Base-by-base conservation (phyloP, 2,113 vertebrate genomes). In the Myiagra hebetior region DNA sequence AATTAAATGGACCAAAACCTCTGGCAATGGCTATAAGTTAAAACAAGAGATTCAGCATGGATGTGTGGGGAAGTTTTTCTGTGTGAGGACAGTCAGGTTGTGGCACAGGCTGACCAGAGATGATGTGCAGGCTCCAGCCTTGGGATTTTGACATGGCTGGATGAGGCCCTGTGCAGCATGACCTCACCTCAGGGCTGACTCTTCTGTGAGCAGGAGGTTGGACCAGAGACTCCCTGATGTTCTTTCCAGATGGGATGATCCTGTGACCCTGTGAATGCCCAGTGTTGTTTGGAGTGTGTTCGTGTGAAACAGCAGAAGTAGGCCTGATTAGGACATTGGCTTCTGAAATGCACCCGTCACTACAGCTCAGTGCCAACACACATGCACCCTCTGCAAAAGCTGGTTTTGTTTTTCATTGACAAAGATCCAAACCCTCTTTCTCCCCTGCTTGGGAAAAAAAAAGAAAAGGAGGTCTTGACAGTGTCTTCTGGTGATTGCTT, bases 11-110 rank as follows among this genome's bases (percentile, higher is more conserved):
- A 78, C 37, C 46, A 21, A 77, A 84, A 44, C 16, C 22, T 92
- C 46, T 64, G n/a, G 7, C 2, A 5, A 1, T 52, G 44, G 6
- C 27, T 5, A 0, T 37, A 33, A 63, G 20, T 26, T 44, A 41
- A 68, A 86, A 4, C 4, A 47, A 75, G 20, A 55, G 26, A 23
- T 73, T 56, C 30, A 52, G 16, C 19, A 8, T 74, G 74, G 63
- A 15, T 64, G 11, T n/a, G 19, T 39, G n/a, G 24, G 50, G 24
- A 59, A 10, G 10, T 27, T 46, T 30, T 35, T 39, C 73, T n/a
- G 9, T n/a, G 14, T 35, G 28, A n/a, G 24, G 30, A 15, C n/a
- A 41, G 56, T 22, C 10, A 62, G 22, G 56, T 1, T 20, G 52
- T 65, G 41, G 42, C 52, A 52, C 5, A 24, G 53, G 28, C 47